A percentile compares a stretch with the other conserved stretches of the same genome.
These are phyloP conservation scores for Okamejei kenojei DNA, from an alignment of 2,797 vertebrate species.

Conservation along the genomic window DNA sequence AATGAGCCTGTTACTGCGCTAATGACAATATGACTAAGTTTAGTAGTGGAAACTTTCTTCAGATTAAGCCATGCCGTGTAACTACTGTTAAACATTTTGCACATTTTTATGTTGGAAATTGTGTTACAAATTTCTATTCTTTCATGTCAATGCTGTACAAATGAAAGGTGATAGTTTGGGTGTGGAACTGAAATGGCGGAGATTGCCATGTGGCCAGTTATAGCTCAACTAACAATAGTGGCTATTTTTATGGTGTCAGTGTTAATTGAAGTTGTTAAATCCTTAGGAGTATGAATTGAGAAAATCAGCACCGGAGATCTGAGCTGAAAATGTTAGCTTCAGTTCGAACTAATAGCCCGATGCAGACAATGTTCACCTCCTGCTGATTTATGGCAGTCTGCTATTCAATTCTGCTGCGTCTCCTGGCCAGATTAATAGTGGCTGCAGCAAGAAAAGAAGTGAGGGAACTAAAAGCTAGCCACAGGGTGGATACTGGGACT, in stretches of 20 bases:
- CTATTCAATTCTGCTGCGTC: conserved; percentile 9
- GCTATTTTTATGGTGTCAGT: background rate
- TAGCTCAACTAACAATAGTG: background rate
- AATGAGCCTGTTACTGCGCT: too few species aligned
- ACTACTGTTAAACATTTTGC: background rate
- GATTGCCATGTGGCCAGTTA: background rate
- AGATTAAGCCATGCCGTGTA: background rate
- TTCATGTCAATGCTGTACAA: background rate
- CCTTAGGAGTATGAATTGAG: background rate
- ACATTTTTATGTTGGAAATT: background rate
- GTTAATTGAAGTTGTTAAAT: background rate
- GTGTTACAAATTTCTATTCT: background rate
- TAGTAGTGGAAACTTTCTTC: background rate
- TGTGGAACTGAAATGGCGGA: too few species aligned
- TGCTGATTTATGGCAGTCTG: conserved; percentile 28
- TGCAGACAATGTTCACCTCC: conserved; percentile 28
- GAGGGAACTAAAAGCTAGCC: conserved; percentile 2
- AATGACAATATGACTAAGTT: background rate
- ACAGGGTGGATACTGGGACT: background rate
- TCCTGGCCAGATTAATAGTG: conserved; percentile 28
- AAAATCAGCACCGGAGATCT: background rate
- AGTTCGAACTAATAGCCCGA: background rate
- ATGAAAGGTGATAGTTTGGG: background rate
- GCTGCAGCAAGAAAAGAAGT: background rate
- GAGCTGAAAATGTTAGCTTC: background rate